Evolutionary conservation across 2,797 vertebrate species (phyloP).

Genomic region (Anguilla marmorata): DNA sequence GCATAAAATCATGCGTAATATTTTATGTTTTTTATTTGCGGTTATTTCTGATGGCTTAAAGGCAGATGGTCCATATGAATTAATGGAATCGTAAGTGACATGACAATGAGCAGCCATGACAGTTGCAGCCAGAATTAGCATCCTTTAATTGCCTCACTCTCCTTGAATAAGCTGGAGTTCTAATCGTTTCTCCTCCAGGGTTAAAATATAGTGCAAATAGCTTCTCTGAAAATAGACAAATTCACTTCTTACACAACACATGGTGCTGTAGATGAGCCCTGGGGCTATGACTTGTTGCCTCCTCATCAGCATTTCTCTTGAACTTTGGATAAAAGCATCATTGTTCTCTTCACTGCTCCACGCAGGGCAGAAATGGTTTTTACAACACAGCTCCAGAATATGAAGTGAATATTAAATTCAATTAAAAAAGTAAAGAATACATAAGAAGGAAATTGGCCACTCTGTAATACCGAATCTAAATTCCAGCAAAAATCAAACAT

Average conservation of each 20-base stretch:
- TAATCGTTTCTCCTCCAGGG: constrained; percentile 19
- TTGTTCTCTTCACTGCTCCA: constrained; percentile 2
- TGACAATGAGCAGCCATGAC: neutral
- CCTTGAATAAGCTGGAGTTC: neutral
- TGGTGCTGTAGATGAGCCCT: neutral
- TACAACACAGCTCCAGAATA: neutral
- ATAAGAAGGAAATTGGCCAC: neutral
- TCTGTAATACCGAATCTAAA: neutral
- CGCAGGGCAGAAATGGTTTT: neutral
- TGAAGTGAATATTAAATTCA: constrained; percentile 13
- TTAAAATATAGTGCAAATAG: constrained; percentile 24
- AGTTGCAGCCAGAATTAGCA: neutral
- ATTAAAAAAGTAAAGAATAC: neutral
- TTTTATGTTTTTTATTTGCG: neutral
- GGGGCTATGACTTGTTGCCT: neutral
- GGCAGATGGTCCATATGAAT: neutral
- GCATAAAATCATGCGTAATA: neutral
- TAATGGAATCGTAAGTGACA: neutral
- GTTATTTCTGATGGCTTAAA: neutral
- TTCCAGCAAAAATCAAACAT: neutral
- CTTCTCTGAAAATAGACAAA: constrained; percentile 14
- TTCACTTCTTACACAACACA: constrained; percentile 2
- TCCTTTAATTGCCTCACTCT: constrained; percentile 10
- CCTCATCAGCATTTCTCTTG: neutral
- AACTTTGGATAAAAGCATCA: constrained; percentile 8